These are phyloP conservation scores for Clinocottus analis DNA, from an alignment of 2,113 vertebrate species.

Conservation along the genomic window DNA sequence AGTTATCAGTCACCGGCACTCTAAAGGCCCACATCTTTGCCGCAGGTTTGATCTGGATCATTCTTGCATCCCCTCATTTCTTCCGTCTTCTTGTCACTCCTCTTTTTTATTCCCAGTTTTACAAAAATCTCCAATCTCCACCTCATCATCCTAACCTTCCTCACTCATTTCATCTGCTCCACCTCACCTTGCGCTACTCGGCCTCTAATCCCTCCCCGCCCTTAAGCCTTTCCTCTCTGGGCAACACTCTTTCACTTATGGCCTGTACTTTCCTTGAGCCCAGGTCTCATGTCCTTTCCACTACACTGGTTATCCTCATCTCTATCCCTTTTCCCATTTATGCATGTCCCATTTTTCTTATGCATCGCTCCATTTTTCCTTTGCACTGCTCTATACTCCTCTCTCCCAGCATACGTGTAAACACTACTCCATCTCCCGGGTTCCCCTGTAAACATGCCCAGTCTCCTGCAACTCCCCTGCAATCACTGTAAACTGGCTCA, in stretches of 20 bases:
- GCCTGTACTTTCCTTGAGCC: constrained; percentile 45
- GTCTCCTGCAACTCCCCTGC: constrained; percentile 78
- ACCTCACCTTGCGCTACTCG: constrained; percentile 43
- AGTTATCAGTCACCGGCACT: constrained; percentile 65
- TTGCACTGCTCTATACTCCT: constrained; percentile 42
- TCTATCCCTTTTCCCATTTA: constrained; percentile 50
- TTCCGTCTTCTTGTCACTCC: constrained; percentile 51
- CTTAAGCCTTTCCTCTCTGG: constrained; percentile 65
- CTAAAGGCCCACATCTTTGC: constrained; percentile 58
- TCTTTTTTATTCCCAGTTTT: constrained; percentile 21
- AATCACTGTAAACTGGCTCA: constrained; percentile 84
- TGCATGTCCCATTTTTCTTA: constrained; percentile 55
- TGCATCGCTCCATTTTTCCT: constrained; percentile 50
- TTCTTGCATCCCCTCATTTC: constrained; percentile 42
- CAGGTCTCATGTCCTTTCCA: constrained; percentile 66
- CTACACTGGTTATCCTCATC: constrained; percentile 55
- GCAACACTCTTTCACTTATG: constrained; percentile 45
- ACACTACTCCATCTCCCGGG: constrained; percentile 77
- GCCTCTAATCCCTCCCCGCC: constrained; percentile 54
- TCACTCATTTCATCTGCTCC: constrained; percentile 57
- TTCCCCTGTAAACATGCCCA: constrained; percentile 77
- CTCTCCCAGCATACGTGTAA: constrained; percentile 72
- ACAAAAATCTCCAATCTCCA: constrained; percentile 51
- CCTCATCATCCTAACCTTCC: constrained; percentile 52
- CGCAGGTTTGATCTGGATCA: constrained; percentile 54